A percentile compares a stretch with the other conserved stretches of the same genome.
phyloP scores from a whole-genome alignment of 1,140 invertebrate species.

The Drosophila leontia region DNA sequence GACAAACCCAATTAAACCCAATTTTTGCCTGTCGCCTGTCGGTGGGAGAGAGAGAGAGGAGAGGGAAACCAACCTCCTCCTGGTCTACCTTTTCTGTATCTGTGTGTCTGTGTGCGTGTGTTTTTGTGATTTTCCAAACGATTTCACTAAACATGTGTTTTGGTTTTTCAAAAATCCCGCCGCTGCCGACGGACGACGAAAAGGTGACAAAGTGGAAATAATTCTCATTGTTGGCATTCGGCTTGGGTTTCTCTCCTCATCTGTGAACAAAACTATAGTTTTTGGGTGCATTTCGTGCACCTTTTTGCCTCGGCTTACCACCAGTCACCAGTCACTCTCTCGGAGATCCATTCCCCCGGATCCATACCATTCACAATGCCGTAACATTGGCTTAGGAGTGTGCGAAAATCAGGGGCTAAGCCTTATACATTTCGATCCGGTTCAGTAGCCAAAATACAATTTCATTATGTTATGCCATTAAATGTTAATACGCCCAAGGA shows the following conservation, averaged over 20 bases:
- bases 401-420: conserved; percentile 77
- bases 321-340: conserved; percentile 13
- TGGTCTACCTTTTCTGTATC: background rate
- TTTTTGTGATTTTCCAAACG: conserved; percentile 78
- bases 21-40: conserved; percentile 39
- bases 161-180: conserved; percentile 78
- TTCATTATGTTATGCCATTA: conserved; percentile 81
- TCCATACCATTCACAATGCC: conserved; percentile 68
- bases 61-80: background rate
- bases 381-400: conserved; percentile 82
- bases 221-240: conserved; percentile 73
- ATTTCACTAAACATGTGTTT: conserved; percentile 82
- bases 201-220: conserved; percentile 84
- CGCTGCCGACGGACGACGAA: conserved; percentile 15
- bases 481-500: conserved; percentile 61
- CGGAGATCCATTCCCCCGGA: background rate
- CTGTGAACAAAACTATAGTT: background rate
- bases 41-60: conserved; percentile 1
- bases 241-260: conserved; percentile 9
- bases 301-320: conserved; percentile 70
- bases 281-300: conserved; percentile 32
- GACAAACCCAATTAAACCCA: conserved; percentile 83
- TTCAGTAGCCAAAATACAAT: conserved; percentile 61
- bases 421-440: conserved; percentile 39
- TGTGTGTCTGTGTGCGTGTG: conserved; percentile 43